These are phyloP conservation scores for Laodelphax striatellus DNA, from an alignment of 1,140 invertebrate genomes.

Conservation along the genomic window DNA sequence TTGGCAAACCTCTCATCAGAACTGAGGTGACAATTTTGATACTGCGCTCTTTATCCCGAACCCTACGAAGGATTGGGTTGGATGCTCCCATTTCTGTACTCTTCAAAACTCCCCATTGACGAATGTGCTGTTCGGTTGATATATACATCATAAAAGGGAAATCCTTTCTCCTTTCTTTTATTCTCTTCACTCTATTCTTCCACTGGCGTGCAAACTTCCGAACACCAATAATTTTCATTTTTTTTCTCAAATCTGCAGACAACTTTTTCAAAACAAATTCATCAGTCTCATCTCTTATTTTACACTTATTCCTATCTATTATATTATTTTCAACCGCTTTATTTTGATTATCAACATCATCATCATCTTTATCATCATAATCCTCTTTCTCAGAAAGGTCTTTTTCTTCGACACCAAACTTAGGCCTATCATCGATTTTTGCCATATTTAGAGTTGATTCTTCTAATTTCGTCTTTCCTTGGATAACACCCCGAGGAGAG, in stretches of 20 bases:
- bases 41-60: conserved; percentile 11
- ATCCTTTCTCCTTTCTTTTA: conserved; percentile 9
- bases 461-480: not conserved
- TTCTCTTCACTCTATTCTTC: conserved; percentile 16
- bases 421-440: too few relatives aligned
- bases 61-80: conserved; percentile 2
- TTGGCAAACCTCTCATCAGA: conserved; percentile 9
- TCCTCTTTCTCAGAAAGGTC: not conserved
- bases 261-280: conserved; percentile 10
- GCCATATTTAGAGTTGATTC: not conserved
- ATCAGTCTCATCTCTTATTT: conserved; percentile 5
- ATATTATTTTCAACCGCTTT: not conserved
- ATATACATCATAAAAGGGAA: conserved; percentile 5
- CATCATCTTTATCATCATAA: not conserved
- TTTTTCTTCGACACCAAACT: not conserved
- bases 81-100: too few relatives aligned
- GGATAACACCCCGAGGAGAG: too few relatives aligned
- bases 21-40: conserved; percentile 7
- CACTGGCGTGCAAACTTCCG: conserved; percentile 15
- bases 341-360: not conserved
- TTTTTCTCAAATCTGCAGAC: conserved; percentile 15
- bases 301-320: not conserved
- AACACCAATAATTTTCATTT: conserved; percentile 14
- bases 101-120: conserved; percentile 13
- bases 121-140: conserved; percentile 11